Evolutionary conservation across 1,140 invertebrate genomes (phyloP), one percentile per base, ranked within the genome.

Genomic region (Bombus breviceps): DNA sequence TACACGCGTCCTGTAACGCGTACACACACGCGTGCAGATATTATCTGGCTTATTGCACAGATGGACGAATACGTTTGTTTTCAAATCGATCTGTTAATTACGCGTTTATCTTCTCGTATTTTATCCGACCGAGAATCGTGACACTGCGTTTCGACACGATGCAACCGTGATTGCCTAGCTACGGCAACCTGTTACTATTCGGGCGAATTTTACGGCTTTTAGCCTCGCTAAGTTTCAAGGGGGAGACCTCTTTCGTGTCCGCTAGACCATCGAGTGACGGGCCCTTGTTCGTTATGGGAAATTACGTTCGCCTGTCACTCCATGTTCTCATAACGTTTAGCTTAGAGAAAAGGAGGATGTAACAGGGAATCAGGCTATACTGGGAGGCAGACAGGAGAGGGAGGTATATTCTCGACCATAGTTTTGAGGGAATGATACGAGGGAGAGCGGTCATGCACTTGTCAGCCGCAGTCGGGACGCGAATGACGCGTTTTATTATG

Each of bases 61-160:
- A 53, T 57, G 64, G 43, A 79, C 22, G 64, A 47, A 69, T 59
- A 28, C 83, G 82, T 86, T 86, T 74, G 62, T 78, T 86, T 76
- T 66, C 39, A 59, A 66, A 79, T 80, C 68, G 75, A 34, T 53
- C 41, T 41, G 87, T 81, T 89, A 89, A 89, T 89, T 89, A 76
- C 76, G 34, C 75, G 62, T 86, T 85, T 83, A 86, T 86, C 80
- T 79, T 89, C 69, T 62, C 43, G 75, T 79, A 71, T 75, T 86
- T 89, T 82, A 88, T 87, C 80, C 69, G 22, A 22, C 47, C 22
- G 18, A 53, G 18, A 53, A 0, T 53, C 47, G 18, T 8, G 47
- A 53, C 47, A 53, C 79, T 37, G 18, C 18, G 43, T 89, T 88
- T 80, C 53, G 62, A 66, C 59, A 34, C 37, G 87, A 62, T 69